Evolutionary conservation across 2,797 vertebrate genomes (phyloP).

Genomic region (Phaenicophaeus curvirostris): DNA sequence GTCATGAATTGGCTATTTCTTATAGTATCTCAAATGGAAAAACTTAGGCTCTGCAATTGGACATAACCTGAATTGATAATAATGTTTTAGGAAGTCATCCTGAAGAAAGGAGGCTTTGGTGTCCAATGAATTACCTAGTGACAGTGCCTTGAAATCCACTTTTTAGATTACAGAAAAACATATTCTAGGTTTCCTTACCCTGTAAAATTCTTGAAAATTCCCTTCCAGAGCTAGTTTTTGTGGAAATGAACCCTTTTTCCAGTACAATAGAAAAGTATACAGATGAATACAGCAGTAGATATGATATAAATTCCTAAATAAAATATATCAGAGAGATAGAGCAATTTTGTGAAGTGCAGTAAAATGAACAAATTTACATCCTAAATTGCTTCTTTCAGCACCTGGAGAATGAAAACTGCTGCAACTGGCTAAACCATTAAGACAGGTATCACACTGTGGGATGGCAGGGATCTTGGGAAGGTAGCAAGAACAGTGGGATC

Average conservation of each 20-base stretch:
- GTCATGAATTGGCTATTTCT: not conserved
- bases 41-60: not conserved
- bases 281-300: not conserved
- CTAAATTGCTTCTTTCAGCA: not conserved
- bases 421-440: not conserved
- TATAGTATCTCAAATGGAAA: not conserved
- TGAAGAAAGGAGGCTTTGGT: not conserved
- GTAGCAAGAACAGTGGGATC: not conserved
- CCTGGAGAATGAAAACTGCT: not conserved
- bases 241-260: not conserved
- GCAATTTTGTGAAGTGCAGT: not conserved
- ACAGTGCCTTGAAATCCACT: not conserved
- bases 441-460: not conserved
- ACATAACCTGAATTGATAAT: not conserved
- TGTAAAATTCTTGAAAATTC: not conserved
- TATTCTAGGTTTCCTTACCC: not conserved
- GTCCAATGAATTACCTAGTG: not conserved
- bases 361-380: not conserved
- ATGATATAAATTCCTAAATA: not conserved
- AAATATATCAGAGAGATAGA: not conserved
- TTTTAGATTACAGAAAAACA: not conserved
- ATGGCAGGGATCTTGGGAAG: not conserved
- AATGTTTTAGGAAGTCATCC: not conserved
- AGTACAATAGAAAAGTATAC: not conserved
- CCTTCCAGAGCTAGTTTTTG: not conserved